Evolutionary conservation across 2,797 vertebrate genomes (phyloP).

Genomic region (Diplodus puntazzo): DNA sequence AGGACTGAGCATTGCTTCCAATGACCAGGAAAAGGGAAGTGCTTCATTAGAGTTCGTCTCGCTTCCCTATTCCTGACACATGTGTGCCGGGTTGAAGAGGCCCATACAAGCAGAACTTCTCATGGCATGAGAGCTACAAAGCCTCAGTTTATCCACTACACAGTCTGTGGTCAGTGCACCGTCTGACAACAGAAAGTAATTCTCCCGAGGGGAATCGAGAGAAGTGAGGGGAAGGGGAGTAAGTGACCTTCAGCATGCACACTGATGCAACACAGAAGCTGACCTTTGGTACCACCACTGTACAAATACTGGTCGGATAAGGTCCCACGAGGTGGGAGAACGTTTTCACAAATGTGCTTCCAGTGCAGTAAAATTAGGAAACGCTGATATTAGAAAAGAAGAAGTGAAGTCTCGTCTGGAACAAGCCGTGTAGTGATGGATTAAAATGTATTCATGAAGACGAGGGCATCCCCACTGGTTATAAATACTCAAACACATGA

Average conservation of each 20-base stretch:
- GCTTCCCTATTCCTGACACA: constrained; percentile 78
- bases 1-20: constrained; percentile 37
- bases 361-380: not conserved
- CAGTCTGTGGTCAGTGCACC: constrained; percentile 5
- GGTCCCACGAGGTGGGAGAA: not conserved
- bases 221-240: not conserved
- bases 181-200: not conserved
- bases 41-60: constrained; percentile 54
- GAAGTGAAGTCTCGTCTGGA: constrained; percentile 24
- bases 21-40: constrained; percentile 78
- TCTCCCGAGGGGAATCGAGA: not conserved
- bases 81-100: not conserved
- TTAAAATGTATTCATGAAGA: constrained; percentile 2
- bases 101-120: not conserved
- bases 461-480: constrained; percentile 36
- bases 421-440: not conserved
- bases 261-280: not conserved
- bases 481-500: constrained; percentile 49
- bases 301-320: not conserved
- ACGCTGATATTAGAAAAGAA: constrained; percentile 27
- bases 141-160: not conserved
- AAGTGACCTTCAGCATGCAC: not conserved
- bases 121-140: not conserved
- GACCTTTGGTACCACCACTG: constrained; percentile 1
- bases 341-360: not conserved